These are phyloP conservation scores for Tokudaia muenninki DNA, from an alignment of 2,797 vertebrate genomes.

Conservation along the genomic window DNA sequence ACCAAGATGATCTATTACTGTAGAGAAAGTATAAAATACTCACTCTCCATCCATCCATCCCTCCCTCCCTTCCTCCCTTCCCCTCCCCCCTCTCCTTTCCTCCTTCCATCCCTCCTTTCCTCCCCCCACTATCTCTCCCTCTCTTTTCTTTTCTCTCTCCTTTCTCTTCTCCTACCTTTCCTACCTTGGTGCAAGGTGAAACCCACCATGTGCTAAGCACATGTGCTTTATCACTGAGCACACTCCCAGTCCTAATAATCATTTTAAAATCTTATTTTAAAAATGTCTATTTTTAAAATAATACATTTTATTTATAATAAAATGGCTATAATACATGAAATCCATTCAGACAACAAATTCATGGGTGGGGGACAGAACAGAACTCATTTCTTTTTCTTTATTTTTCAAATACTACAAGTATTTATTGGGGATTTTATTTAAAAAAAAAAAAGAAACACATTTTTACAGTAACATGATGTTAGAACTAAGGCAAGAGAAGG, in stretches of 20 bases:
- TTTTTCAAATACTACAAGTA: background rate
- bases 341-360: background rate
- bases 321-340: background rate
- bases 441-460: background rate
- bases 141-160: background rate
- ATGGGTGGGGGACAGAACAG: background rate
- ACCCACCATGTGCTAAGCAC: no score
- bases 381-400: background rate
- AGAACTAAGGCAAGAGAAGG: background rate
- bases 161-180: background rate
- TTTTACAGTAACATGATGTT: background rate
- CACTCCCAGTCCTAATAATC: no score
- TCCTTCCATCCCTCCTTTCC: background rate
- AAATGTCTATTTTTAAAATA: background rate
- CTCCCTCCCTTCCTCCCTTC: no score
- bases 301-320: no score
- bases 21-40: background rate
- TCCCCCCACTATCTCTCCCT: no score
- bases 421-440: background rate
- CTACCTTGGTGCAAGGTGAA: background rate
- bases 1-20: background rate
- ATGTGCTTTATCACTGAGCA: background rate
- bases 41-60: background rate
- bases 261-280: background rate
- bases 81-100: background rate